Percentiles rank a stretch among this genome's conserved stretches.
These are phyloP conservation scores for Chironomus riparius DNA, from an alignment of 2,888 invertebrate species.

Conservation along the genomic window DNA sequence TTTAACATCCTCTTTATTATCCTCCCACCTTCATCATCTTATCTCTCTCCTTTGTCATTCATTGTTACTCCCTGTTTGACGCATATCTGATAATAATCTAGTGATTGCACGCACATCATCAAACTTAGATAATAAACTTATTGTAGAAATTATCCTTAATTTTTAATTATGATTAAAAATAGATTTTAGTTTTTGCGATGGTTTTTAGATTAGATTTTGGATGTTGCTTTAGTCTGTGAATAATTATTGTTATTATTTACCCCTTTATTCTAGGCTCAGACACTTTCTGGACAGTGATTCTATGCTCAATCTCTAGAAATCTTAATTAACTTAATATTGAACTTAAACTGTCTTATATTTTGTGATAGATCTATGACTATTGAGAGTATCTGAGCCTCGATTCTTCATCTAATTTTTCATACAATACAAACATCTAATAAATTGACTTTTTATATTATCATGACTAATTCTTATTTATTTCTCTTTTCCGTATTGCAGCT, in stretches of 20 bases:
- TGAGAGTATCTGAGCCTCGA: not conserved
- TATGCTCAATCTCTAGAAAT: too few species aligned
- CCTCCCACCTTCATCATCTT: not conserved
- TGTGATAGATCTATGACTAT: too few species aligned
- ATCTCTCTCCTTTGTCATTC: not conserved
- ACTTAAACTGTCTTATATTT: too few species aligned
- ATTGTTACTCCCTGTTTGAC: not conserved
- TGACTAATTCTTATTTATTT: not conserved
- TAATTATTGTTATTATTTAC: too few species aligned
- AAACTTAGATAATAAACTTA: not conserved
- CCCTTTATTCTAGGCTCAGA: too few species aligned
- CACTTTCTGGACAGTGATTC: too few species aligned
- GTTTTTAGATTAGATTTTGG: too few species aligned
- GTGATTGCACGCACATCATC: not conserved
- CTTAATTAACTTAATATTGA: too few species aligned
- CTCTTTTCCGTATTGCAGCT: conserved; percentile 51
- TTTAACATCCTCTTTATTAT: not conserved
- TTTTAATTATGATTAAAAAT: too few species aligned
- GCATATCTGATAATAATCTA: conserved; percentile 16
- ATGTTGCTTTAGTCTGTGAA: too few species aligned
- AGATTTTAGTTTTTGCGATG: too few species aligned
- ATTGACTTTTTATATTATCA: not conserved
- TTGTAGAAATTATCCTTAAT: too few species aligned
- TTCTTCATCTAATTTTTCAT: not conserved
- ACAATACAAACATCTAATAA: not conserved